Evolutionary conservation across 2,113 vertebrate species (phyloP).

Genomic region (Psammodynastes pulverulentus): DNA sequence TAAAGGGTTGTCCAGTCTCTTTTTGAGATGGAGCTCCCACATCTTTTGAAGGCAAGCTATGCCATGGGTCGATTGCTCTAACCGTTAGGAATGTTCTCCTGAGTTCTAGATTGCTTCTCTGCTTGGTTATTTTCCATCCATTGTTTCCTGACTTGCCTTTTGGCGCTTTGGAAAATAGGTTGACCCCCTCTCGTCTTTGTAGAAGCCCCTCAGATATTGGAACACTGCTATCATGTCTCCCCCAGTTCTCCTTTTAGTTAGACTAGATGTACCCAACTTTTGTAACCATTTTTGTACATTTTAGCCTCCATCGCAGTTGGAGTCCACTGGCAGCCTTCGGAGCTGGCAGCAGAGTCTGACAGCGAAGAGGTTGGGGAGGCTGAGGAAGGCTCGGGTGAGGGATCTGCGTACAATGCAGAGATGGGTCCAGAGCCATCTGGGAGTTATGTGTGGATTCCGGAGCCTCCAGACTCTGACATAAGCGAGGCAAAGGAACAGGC

Average conservation of each 20-base stretch:
- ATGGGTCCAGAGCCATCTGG: too few species aligned
- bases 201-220: background rate
- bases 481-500: too few species aligned
- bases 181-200: rapidly evolving
- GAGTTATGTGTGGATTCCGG: too few species aligned
- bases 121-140: background rate
- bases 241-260: background rate
- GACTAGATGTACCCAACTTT: background rate
- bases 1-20: background rate
- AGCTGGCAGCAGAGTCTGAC: too few species aligned
- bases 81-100: background rate
- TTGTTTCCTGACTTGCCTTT: background rate
- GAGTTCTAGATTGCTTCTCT: background rate
- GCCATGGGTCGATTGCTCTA: background rate
- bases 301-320: background rate
- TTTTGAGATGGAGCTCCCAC: background rate
- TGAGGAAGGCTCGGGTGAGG: too few species aligned
- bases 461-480: too few species aligned
- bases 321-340: too few species aligned
- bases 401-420: too few species aligned
- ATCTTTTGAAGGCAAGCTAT: background rate
- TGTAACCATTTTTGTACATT: background rate
- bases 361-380: too few species aligned
- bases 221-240: background rate
- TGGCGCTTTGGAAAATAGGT: background rate